phyloP scores from a whole-genome alignment of 2,113 vertebrate genomes.

The Otocyon megalotis region DNA sequence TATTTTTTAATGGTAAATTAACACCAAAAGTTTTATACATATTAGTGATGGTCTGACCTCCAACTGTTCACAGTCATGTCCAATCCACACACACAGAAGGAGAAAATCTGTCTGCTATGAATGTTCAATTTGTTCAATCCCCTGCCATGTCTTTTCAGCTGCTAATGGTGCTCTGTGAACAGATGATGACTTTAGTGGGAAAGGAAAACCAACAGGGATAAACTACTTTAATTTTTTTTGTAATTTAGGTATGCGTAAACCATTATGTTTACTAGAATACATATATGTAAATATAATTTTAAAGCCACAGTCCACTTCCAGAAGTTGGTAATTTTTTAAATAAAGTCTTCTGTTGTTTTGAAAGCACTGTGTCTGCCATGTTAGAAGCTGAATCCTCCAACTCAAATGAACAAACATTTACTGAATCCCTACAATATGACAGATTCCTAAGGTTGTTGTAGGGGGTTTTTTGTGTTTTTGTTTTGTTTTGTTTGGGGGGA shows the following conservation, averaged over 20 bases:
- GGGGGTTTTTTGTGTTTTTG: neutral
- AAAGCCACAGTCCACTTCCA: slow-evolving; percentile 47
- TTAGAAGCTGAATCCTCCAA: slow-evolving; percentile 1
- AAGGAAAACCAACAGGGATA: slow-evolving; percentile 69
- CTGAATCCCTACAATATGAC: neutral
- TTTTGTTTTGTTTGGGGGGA: no score
- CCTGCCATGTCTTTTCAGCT: slow-evolving; percentile 66
- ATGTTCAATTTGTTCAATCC: slow-evolving; percentile 78
- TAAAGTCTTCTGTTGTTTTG: slow-evolving; percentile 56
- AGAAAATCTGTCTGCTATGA: slow-evolving; percentile 79
- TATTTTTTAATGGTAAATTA: slow-evolving; percentile 74
- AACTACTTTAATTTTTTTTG: slow-evolving; percentile 54
- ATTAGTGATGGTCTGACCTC: slow-evolving; percentile 77
- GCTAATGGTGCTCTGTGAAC: slow-evolving; percentile 58
- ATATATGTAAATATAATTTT: slow-evolving; percentile 42
- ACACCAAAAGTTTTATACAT: slow-evolving; percentile 77
- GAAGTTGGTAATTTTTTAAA: slow-evolving; percentile 55
- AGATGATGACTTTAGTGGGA: slow-evolving; percentile 75
- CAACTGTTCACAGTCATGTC: slow-evolving; percentile 75
- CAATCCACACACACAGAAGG: slow-evolving; percentile 74
- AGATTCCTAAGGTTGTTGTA: neutral
- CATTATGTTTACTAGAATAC: neutral
- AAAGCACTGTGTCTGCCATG: slow-evolving; percentile 23
- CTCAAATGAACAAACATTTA: slow-evolving; percentile 2
- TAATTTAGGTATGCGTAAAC: slow-evolving; percentile 63